Evolutionary conservation across 1,140 invertebrate genomes (phyloP).

Genomic region (Drosophila nebulosa): DNA sequence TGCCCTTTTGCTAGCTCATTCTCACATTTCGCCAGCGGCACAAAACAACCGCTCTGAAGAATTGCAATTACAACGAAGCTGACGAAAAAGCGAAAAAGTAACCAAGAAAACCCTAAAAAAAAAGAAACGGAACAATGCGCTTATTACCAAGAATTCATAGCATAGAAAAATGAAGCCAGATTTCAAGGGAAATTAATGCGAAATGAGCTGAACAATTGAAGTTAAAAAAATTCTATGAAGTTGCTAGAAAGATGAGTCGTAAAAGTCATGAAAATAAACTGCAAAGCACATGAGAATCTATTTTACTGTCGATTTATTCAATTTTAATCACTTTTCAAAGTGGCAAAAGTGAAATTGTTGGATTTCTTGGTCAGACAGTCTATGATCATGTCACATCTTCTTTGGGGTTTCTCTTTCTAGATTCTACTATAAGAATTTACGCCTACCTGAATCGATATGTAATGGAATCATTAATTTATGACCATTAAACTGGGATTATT

Average conservation of each 20-base stretch:
- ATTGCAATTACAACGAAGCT: not conserved
- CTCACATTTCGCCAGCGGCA: slow-evolving; percentile 36
- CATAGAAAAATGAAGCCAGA: slow-evolving; percentile 7
- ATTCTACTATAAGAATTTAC: no score
- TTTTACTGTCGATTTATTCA: not conserved
- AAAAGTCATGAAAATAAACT: not conserved
- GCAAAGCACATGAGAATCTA: not conserved
- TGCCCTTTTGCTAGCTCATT: not conserved
- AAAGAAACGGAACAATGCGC: slow-evolving; percentile 49
- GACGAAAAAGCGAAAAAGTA: slow-evolving; percentile 18
- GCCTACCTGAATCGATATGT: no score
- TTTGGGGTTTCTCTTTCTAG: no score
- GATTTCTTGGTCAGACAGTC: no score
- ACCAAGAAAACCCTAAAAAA: not conserved
- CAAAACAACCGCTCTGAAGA: slow-evolving; percentile 5
- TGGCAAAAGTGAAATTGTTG: no score
- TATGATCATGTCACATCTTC: no score
- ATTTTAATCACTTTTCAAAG: not conserved
- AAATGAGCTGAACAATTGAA: slow-evolving; percentile 19
- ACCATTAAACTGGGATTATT: no score
- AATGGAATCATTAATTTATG: no score
- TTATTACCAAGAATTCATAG: slow-evolving; percentile 58
- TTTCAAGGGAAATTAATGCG: slow-evolving; percentile 49
- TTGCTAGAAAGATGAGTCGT: not conserved
- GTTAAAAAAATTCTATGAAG: not conserved